Evolutionary conservation across 2,113 vertebrate genomes (phyloP).

Genomic region (Acanthisitta chloris): DNA sequence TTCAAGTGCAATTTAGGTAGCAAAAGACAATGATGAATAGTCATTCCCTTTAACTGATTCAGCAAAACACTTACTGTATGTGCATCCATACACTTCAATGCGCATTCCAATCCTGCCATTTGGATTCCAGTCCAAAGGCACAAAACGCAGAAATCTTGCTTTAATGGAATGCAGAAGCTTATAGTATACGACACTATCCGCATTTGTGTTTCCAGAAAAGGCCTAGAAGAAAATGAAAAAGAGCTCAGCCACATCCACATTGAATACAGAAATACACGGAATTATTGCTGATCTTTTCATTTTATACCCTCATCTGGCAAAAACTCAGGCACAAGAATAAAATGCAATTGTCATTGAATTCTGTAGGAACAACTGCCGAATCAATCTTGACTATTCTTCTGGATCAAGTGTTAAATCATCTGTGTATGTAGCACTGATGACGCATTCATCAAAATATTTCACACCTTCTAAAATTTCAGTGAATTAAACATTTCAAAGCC

Average conservation of each 20-base stretch:
- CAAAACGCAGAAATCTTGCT: slow-evolving; percentile 81
- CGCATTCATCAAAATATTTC: background rate
- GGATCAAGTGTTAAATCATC: background rate
- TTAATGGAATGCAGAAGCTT: slow-evolving; percentile 84
- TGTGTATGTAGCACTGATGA: background rate
- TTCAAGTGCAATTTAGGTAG: background rate
- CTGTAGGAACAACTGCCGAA: background rate
- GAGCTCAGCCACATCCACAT: background rate
- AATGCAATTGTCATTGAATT: background rate
- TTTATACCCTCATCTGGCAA: background rate
- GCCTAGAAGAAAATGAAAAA: slow-evolving; percentile 68
- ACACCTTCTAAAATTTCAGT: background rate
- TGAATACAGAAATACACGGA: background rate
- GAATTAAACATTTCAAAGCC: background rate
- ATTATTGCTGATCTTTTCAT: background rate
- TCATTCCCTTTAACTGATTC: background rate
- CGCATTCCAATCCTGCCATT: slow-evolving; percentile 86
- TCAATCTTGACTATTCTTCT: background rate
- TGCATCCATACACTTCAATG: slow-evolving; percentile 83
- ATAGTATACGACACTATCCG: slow-evolving; percentile 83
- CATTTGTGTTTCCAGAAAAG: slow-evolving; percentile 85
- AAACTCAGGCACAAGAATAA: background rate
- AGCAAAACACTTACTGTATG: slow-evolving; percentile 79
- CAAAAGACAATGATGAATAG: background rate
- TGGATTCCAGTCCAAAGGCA: slow-evolving; percentile 83